Conservation (phyloP, 2,113 vertebrate genomes). For the Copsychus sechellarum region DNA sequence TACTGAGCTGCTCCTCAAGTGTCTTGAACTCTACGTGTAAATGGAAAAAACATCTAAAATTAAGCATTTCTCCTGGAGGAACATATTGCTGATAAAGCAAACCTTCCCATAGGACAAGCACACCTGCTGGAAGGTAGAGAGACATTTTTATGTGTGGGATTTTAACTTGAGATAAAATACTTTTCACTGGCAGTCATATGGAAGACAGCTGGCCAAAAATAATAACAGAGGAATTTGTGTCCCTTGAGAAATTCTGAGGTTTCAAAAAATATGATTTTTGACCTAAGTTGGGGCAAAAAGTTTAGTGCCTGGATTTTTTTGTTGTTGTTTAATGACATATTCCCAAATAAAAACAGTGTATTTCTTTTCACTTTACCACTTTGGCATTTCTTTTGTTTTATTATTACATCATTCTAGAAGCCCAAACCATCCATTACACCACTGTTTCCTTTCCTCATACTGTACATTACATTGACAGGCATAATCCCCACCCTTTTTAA, state of each 20-base stretch:
- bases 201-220: conserved; percentile 68
- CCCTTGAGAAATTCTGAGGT: conserved; percentile 48
- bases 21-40: conserved; percentile 68
- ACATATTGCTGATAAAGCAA: conserved; percentile 64
- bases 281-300: background rate
- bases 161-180: conserved; percentile 65
- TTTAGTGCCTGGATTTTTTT: background rate
- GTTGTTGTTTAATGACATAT: background rate
- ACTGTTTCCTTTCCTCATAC: background rate
- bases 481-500: conserved; percentile 26
- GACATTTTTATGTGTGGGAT: conserved; percentile 57
- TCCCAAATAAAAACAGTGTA: background rate
- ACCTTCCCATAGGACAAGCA: conserved; percentile 47
- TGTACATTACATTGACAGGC: background rate
- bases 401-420: background rate
- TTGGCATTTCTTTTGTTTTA: conserved; percentile 27
- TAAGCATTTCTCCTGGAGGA: conserved; percentile 57
- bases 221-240: conserved; percentile 59
- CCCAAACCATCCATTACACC: background rate
- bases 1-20: conserved; percentile 27
- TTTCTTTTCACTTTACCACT: conserved; percentile 13
- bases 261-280: conserved; percentile 39
- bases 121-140: conserved; percentile 66
- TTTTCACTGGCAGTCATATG: conserved; percentile 61
- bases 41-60: conserved; percentile 68